These are phyloP conservation scores for Ephestia elutella DNA, from an alignment of 1,140 invertebrate species.

Conservation along the genomic window DNA sequence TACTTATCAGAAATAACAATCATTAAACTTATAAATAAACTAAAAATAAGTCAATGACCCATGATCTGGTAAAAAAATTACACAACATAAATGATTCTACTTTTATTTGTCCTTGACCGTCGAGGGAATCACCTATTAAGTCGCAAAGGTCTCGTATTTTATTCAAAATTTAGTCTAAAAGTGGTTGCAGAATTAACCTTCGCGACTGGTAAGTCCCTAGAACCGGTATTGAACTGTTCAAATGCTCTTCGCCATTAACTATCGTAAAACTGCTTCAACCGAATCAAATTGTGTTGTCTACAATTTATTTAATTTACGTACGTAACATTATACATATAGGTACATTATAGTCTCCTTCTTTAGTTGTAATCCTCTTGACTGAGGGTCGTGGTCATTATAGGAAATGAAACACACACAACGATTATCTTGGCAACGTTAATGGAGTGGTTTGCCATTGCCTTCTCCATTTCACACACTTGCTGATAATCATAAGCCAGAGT, in stretches of 20 bases:
- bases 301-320: neutral
- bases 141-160: neutral
- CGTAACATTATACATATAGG: no score
- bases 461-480: no score
- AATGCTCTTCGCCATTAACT: neutral
- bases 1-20: no score
- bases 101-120: neutral
- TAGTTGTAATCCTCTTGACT: no score
- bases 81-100: no score
- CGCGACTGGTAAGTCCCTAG: slow-evolving; percentile 1
- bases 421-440: no score
- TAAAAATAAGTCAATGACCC: neutral
- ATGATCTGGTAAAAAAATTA: neutral
- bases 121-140: neutral
- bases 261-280: neutral
- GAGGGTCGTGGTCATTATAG: no score
- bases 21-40: neutral
- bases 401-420: no score
- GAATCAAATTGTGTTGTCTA: neutral
- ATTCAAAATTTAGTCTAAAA: neutral
- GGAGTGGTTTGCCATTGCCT: no score
- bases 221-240: slow-evolving; percentile 5
- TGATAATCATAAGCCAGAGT: no score
- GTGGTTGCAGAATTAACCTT: neutral
- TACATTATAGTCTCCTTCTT: no score